phyloP scores from a whole-genome alignment of 2,888 invertebrate genomes.

The Carcina quercana region DNA sequence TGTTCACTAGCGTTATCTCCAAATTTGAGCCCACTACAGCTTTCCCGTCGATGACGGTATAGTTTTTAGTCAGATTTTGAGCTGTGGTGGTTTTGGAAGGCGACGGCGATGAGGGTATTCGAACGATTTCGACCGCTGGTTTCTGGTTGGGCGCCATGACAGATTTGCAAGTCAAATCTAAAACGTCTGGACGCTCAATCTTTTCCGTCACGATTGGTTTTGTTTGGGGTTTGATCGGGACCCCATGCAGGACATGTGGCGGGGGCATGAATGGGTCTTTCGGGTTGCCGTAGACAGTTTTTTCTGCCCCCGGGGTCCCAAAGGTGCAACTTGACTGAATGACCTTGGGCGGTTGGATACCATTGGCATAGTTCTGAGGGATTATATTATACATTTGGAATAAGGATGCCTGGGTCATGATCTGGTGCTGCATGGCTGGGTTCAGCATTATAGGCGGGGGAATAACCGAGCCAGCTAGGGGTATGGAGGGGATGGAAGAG shows the following conservation, averaged over 20 bases:
- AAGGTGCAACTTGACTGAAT: conserved; percentile 79
- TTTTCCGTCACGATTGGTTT: conserved; percentile 27
- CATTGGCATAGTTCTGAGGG: conserved; percentile 41
- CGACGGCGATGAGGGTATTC: conserved; percentile 50
- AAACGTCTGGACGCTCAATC: conserved; percentile 68
- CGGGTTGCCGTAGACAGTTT: conserved; percentile 82
- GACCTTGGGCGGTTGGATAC: conserved; percentile 65
- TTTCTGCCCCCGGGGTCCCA: conserved; percentile 71
- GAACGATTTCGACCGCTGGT: conserved; percentile 75
- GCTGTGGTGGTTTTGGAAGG: conserved; percentile 54
- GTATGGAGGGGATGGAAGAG: conserved; percentile 19
- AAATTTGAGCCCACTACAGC: conserved; percentile 77
- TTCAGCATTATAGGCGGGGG: conserved; percentile 41
- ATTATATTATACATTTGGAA: conserved; percentile 58
- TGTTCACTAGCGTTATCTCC: conserved; percentile 80
- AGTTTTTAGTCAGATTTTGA: conserved; percentile 63
- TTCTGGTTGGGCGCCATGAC: conserved; percentile 34
- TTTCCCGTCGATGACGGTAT: conserved; percentile 54
- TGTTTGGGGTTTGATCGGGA: conserved; percentile 43
- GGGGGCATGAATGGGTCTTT: conserved; percentile 78
- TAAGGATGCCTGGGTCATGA: conserved; percentile 65
- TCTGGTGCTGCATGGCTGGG: conserved; percentile 58
- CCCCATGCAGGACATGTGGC: conserved; percentile 62
- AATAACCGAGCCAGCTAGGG: conserved; percentile 19
- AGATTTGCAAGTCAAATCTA: conserved; percentile 77